Evolutionary conservation across 1,140 invertebrate genomes (phyloP).

Genomic region (Linepithema humile): DNA sequence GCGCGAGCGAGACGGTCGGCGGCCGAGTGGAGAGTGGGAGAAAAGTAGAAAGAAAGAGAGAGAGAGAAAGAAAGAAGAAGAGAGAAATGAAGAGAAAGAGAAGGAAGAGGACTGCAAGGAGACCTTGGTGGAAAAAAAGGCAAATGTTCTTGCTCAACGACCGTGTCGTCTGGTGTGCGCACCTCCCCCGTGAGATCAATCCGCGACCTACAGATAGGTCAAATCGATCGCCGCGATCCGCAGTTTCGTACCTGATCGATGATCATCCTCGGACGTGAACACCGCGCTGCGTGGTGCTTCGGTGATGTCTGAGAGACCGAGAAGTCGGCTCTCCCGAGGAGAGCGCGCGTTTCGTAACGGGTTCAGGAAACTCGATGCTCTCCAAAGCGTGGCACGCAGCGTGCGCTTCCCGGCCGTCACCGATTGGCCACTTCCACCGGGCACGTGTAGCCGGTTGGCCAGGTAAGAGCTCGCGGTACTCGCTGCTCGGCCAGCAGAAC

Average conservation of each 20-base stretch:
- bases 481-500: slow-evolving; percentile 60
- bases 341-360: slow-evolving; percentile 48
- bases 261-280: slow-evolving; percentile 57
- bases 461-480: slow-evolving; percentile 49
- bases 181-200: slow-evolving; percentile 34
- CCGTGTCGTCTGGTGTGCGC: slow-evolving; percentile 16
- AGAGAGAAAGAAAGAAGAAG: slow-evolving; percentile 4
- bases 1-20: slow-evolving; percentile 60
- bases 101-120: slow-evolving; percentile 42
- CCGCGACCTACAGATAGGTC: slow-evolving; percentile 2
- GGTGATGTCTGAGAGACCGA: slow-evolving; percentile 47
- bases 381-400: slow-evolving; percentile 66
- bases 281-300: background rate
- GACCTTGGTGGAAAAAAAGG: slow-evolving; percentile 38
- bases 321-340: background rate
- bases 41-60: slow-evolving; percentile 22
- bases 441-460: slow-evolving; percentile 75
- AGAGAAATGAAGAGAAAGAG: slow-evolving; percentile 39
- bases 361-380: slow-evolving; percentile 74
- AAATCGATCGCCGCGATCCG: background rate
- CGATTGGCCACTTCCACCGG: slow-evolving; percentile 78
- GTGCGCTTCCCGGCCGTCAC: slow-evolving; percentile 30
- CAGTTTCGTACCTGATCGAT: slow-evolving; percentile 59
- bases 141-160: slow-evolving; percentile 50
- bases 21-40: slow-evolving; percentile 69